Base-by-base conservation (phyloP, 2,888 invertebrate species). In the Augochlorella aurata region DNA sequence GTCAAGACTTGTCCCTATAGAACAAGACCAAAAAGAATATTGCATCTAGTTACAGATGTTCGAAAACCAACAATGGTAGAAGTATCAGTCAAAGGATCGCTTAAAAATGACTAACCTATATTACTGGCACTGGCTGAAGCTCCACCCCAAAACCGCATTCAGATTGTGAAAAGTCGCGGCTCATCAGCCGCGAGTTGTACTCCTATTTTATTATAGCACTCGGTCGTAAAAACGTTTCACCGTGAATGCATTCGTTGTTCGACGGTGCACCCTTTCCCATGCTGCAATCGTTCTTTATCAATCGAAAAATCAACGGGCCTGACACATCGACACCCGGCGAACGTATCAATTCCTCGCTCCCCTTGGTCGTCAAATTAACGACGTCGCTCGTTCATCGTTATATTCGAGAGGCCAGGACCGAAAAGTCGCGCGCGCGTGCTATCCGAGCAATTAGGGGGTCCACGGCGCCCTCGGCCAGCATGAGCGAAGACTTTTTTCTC, bases 401-500 rank as follows among this genome's bases (percentile, higher is more conserved):
- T 38, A 38, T 7, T 14, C 0, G 58, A 16, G 24, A 8, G 24
- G 24, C 16, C 7, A 2, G 0, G 58, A 3, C 14, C 14, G 24
- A 14, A 58, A 58, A 58, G 45, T 65, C n/a, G 66, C 24, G n/a
- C 47, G 47, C 24, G 14, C 58, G n/a, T 29, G 63, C 49, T 63
- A 71, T 77, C 69, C 38, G 47, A 79, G 63, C 79, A 83, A 83
- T 82, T 82, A 83, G 76, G 73, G 70, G 38, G 54, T 45, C 78
- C 47, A 44, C 18, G 52, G 65, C 72, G 54, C 61, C 67, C 78
- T 52, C 50, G 50, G 24, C 68, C 9, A n/a, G 10, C 65, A 58
- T 71, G 71, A 63, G 50, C 66, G 49, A 72, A 67, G 52, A 63
- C 54, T 50, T 68, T 67, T 75, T 69, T 44, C 21, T 14, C 44